phyloP scores from a whole-genome alignment of 2,797 vertebrate genomes.

The Neolamprologus multifasciatus region DNA sequence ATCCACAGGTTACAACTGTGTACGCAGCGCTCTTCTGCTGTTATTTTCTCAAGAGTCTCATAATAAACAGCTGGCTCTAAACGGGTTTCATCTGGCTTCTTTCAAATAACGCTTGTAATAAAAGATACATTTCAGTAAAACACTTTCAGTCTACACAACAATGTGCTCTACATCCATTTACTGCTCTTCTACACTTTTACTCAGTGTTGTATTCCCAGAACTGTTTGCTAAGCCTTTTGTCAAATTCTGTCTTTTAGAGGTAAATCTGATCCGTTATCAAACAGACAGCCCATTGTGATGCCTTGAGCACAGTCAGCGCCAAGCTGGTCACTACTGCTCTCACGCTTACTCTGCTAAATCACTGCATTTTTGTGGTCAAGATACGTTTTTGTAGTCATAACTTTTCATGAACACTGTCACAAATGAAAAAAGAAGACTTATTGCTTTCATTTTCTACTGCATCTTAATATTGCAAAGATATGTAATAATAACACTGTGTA shows the following conservation, averaged over 20 bases:
- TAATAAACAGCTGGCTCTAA: slow-evolving; percentile 32
- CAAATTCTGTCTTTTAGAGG: slow-evolving; percentile 14
- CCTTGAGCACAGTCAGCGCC: slow-evolving; percentile 8
- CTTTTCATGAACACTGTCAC: neutral
- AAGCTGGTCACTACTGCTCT: slow-evolving; percentile 28
- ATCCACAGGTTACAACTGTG: slow-evolving; percentile 1
- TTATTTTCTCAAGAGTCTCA: neutral
- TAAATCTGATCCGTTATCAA: slow-evolving; percentile 39
- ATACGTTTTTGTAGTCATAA: neutral
- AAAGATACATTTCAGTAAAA: slow-evolving; percentile 12
- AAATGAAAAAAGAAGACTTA: neutral
- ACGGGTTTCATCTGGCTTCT: slow-evolving; percentile 19
- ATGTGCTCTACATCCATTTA: neutral
- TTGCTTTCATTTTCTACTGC: neutral
- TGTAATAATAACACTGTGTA: neutral
- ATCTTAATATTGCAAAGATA: neutral
- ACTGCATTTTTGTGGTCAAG: neutral
- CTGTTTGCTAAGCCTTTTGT: slow-evolving; percentile 5
- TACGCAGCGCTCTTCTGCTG: neutral
- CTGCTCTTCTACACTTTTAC: neutral
- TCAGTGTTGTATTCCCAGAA: neutral
- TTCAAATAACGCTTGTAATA: slow-evolving; percentile 14
- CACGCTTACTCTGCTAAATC: neutral
- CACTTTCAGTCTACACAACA: neutral
- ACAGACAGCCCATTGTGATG: slow-evolving; percentile 9